Conservation (phyloP, 2,113 vertebrate genomes). For the Podocnemis expansa region DNA sequence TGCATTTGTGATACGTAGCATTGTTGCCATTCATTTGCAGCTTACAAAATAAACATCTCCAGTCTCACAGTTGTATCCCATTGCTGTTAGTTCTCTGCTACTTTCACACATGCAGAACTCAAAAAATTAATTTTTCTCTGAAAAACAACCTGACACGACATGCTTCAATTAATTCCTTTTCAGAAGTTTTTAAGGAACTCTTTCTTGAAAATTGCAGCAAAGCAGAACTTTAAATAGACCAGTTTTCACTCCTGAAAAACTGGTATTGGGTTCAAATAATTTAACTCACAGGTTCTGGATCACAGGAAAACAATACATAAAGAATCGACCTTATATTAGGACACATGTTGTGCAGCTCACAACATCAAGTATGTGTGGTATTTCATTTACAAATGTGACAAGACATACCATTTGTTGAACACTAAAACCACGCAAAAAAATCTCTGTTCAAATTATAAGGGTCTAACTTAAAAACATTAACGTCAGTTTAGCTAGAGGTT, state of each 20-base stretch:
- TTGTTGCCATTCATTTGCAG: neutral
- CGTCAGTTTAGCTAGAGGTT: neutral
- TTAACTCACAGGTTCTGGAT: neutral
- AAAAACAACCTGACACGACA: neutral
- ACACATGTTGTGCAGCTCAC: neutral
- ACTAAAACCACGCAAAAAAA: conserved; percentile 8
- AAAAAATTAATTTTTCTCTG: neutral
- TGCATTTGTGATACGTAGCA: neutral
- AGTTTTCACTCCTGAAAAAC: neutral
- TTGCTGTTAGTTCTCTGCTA: neutral
- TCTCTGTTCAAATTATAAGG: neutral
- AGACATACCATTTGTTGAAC: conserved; percentile 72
- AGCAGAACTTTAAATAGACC: neutral
- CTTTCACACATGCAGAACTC: neutral
- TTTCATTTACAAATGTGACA: conserved; percentile 51
- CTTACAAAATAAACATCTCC: neutral
- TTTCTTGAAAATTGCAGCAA: neutral
- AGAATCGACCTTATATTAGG: neutral
- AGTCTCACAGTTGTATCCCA: neutral
- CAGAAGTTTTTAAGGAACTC: neutral
- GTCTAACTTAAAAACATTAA: neutral
- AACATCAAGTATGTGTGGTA: conserved; percentile 55
- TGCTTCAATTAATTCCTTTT: neutral
- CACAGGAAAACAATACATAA: neutral
- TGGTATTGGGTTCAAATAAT: neutral